Evolutionary conservation across 2,888 invertebrate genomes (phyloP).

Genomic region (Asteroscopus sphinx): DNA sequence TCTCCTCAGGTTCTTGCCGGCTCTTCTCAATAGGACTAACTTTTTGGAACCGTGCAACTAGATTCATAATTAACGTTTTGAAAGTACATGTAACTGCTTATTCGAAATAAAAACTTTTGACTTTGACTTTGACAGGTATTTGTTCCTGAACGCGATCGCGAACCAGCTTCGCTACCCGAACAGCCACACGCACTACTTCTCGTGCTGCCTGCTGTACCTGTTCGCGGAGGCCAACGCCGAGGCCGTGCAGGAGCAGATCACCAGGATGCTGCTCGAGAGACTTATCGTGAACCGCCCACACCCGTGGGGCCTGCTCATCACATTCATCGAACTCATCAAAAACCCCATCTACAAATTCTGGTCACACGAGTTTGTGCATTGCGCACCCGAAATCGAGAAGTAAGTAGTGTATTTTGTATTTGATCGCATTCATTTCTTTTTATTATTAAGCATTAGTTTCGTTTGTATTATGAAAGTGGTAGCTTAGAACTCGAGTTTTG

Average conservation of each 20-base stretch:
- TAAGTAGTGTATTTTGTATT: conserved; percentile 85
- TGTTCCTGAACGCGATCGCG: conserved; percentile 99
- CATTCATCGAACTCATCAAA: conserved; percentile 99
- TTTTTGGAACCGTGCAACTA: too few species aligned
- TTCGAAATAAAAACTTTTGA: too few species aligned
- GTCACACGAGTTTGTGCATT: conserved; percentile 99
- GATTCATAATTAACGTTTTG: too few species aligned
- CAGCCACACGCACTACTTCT: conserved; percentile 99
- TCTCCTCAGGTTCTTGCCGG: too few species aligned
- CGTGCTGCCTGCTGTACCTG: conserved; percentile 98
- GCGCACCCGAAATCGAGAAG: conserved; percentile 99
- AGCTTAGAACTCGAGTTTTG: conserved; percentile 38
- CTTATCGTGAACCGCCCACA: conserved; percentile 99
- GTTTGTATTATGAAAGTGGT: conserved; percentile 28
- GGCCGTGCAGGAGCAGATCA: conserved; percentile 99
- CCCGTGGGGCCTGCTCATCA: conserved; percentile 99
- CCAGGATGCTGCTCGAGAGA: conserved; percentile 98
- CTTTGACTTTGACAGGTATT: too few species aligned
- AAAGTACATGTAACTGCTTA: too few species aligned
- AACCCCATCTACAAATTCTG: conserved; percentile 99
- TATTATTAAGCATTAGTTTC: conserved; percentile 29
- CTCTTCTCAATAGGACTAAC: too few species aligned
- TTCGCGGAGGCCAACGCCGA: conserved; percentile 99
- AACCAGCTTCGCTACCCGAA: conserved; percentile 99
- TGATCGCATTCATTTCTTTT: conserved; percentile 36